phyloP scores from a whole-genome alignment of 2,888 invertebrate species.

The Tenthredo scrophulariae region DNA sequence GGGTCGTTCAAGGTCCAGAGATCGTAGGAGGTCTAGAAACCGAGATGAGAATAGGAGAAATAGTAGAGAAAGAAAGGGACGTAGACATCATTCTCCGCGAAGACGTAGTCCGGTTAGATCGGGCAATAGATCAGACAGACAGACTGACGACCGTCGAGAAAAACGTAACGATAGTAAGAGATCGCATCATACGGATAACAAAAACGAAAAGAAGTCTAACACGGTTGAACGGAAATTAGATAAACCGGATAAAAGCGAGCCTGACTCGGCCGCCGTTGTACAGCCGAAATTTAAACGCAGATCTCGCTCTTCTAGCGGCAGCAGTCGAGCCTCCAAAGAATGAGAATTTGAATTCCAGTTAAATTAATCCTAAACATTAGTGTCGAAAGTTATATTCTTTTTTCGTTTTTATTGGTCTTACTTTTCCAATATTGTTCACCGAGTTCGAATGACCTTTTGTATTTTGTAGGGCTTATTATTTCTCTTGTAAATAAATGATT shows the following conservation, averaged over 20 bases:
- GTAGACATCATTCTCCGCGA: constrained; percentile 68
- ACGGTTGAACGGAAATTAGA: constrained; percentile 59
- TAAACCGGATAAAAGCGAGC: constrained; percentile 56
- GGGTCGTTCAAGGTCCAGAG: constrained; percentile 70
- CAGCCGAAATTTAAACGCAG: constrained; percentile 72
- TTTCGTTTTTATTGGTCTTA: not conserved
- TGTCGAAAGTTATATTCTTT: not conserved
- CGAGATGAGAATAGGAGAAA: constrained; percentile 66
- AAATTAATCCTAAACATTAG: constrained; percentile 5
- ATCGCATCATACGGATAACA: constrained; percentile 61
- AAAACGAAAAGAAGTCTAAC: constrained; percentile 58
- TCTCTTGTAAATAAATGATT: constrained; percentile 28
- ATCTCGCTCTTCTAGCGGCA: constrained; percentile 71
- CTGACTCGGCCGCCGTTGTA: constrained; percentile 58
- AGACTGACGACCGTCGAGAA: constrained; percentile 65
- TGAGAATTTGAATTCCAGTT: constrained; percentile 56
- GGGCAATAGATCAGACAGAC: constrained; percentile 65
- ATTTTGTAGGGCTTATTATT: not conserved
- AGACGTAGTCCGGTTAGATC: constrained; percentile 67
- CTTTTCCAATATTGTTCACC: not conserved
- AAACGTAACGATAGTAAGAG: constrained; percentile 65
- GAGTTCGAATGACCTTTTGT: not conserved
- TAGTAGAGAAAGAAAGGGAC: constrained; percentile 68
- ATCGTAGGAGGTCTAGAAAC: constrained; percentile 70
- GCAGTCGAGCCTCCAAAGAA: constrained; percentile 71